Evolutionary conservation across 2,113 vertebrate genomes (phyloP), one percentile per base, ranked within the genome.

Genomic region (Argyrosomus japonicus): DNA sequence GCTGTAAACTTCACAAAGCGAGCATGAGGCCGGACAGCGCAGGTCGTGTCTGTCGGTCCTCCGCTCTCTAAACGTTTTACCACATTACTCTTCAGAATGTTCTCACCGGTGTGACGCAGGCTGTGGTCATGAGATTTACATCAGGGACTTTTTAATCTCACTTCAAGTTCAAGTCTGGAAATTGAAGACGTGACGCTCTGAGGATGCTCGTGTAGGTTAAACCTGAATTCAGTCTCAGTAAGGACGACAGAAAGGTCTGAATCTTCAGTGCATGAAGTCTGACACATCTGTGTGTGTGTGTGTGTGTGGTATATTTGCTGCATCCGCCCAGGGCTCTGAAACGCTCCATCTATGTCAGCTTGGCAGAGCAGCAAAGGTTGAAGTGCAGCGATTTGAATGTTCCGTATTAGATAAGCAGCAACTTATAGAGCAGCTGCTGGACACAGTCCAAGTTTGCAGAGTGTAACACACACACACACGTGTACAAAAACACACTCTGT

Each of bases 321-420:
- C 56, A 8, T 54, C 63, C 3, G n/a, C 47, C 45, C 2, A 36
- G n/a, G 3, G n/a, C 11, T 3, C 19, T 53, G 43, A 21, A 58
- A 29, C 7, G 1, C 57, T 64, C 15, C 1, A 51, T n/a, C 29
- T 68, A 62, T 79, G 69, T 74, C 54, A 27, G 69, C 47, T 71
- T 75, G 65, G 75, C 57, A 68, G 71, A 23, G 79, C 43, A 5
- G 51, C 71, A 65, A 81, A 84, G 75, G 78, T 75, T 65, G 53
- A 77, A 77, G 63, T 61, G 68, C 64, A 72, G 9, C 6, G 21
- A 51, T 11, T 27, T 53, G 25, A 51, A 32, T 9, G 9, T 23
- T 43, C 13, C 5, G 32, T 57, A 60, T 82, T 82, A 15, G 29
- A 76, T 83, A 32, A 56, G 68, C 9, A 51, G 64, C 27, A 10